Base-by-base conservation (phyloP, 2,113 vertebrate genomes). In the Ceuthmochares aereus region DNA sequence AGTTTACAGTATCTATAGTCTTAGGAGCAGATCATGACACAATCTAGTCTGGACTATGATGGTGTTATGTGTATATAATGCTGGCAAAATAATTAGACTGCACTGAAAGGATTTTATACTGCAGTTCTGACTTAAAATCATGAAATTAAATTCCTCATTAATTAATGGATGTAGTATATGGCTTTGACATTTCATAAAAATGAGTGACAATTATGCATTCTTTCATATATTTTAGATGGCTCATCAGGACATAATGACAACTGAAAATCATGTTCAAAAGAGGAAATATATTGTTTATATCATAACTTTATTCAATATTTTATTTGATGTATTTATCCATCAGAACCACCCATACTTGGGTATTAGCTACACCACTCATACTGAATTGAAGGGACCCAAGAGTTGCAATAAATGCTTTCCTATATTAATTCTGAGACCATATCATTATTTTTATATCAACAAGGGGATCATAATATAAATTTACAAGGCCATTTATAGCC, bases 101-200 rank as follows among this genome's bases (percentile, higher is more conserved):
- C 26, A 82, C n/a, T 54, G 77, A 90, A 93, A 89, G 43, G 40
- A 64, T 55, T 96, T 90, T 21, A 56, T 52, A 75, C 43, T 64
- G 49, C 56, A 84, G 10, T n/a, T 92, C 83, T 79, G 80, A 78
- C 64, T 86, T 77, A 78, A 88, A 90, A 40, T 78, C 60, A 83
- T 75, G 21, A 69, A 96, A 92, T 87, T 58, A 90, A 84, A 90
- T 74, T 94, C 87, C 55, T 36, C 27, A 60, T 88, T 52, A 96
- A 93, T 73, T 94, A 92, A 86, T 52, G 68, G 56, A 34, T 17
- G 27, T 34, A 72, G 60, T 64, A 56, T 75, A 49, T 23, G 52
- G 78, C 47, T 60, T 68, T 34, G 56, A 82, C 72, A 84, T 84
- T 89, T 96, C 2, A 2, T 45, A 89, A 70, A 94, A 75, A 78